Percentiles rank a stretch among this genome's conserved stretches.
phyloP scores from a whole-genome alignment of 2,797 vertebrate genomes.

The Pseudotriccus pelzelni region DNA sequence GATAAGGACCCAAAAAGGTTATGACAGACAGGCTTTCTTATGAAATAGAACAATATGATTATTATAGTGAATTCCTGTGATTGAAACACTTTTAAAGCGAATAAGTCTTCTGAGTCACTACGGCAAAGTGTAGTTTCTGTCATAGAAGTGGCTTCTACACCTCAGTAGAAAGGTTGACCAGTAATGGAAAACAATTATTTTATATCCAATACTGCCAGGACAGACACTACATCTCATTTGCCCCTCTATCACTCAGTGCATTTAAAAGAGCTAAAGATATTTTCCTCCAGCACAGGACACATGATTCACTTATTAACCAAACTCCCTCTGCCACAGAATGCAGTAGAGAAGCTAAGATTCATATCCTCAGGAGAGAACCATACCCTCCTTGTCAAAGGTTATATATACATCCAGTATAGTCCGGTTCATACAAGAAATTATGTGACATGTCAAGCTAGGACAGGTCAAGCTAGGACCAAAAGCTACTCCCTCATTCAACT shows the following conservation, averaged over 20 bases:
- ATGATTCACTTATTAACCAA: neutral
- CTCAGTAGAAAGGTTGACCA: neutral
- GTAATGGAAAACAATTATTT: neutral
- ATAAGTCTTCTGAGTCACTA: neutral
- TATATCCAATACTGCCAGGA: neutral
- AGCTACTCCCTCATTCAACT: neutral
- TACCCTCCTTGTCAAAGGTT: neutral
- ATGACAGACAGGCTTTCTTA: neutral
- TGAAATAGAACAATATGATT: neutral
- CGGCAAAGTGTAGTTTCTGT: neutral
- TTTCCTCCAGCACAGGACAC: neutral
- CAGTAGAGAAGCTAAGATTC: neutral
- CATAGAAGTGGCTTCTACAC: neutral
- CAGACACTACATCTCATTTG: neutral
- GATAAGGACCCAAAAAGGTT: neutral
- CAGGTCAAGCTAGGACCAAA: neutral
- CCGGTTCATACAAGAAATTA: neutral
- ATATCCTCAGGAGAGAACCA: neutral
- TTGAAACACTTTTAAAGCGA: neutral
- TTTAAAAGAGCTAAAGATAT: neutral
- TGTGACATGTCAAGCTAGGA: neutral
- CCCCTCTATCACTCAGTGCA: neutral
- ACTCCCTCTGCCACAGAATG: neutral
- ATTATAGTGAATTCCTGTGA: neutral
- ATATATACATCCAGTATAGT: neutral